Base-by-base conservation (phyloP, 2,797 vertebrate species). In the Tarsius wallacei region DNA sequence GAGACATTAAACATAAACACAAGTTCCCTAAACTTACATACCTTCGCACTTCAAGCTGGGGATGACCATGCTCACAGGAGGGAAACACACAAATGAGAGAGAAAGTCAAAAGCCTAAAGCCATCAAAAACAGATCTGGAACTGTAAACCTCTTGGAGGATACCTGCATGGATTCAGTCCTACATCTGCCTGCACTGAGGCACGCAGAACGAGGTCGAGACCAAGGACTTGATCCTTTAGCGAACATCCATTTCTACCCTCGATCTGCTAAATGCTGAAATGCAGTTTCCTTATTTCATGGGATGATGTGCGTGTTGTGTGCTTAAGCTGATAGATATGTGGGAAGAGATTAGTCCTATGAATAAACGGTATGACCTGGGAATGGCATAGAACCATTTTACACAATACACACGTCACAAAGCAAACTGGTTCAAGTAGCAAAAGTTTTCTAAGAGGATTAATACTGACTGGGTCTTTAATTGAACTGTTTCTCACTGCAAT, bases 1-100 rank as follows among this genome's bases (percentile, higher is more conserved):
- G 97, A 97, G 73, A 97, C 87, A 94, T 51, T 28, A 91, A 81
- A 97, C n/a, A 83, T 95, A 68, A 97, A 87, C 93, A 97, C 83
- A 87, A 55, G 28, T 66, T 96, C 88, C 13, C 31, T 78, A 70
- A 94, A 81, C 70, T 94, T 90, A 47, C 11, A 55, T 12, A 63
- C 31, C 70, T 47, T 47, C 4, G 0, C 28, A 57, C 21, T 68
- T 90, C n/a, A 90, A 73, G 42, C 36, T 82, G 13, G 21, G 0
- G 4, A 55, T 36, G 19, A 15, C 51, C 83, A 55, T 74, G 93
- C 47, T 90, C 59, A 66, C 16, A 47, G 36, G 49, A 2, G 16
- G 42, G 31, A 70, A 92, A 87, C 17, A 87, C 3, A n/a, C 3
- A 84, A 3, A 90, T 12, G 47, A 63, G 33, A 78, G 91, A 31